Evolutionary conservation across 2,888 invertebrate species (phyloP), one percentile per base, ranked within the genome.

Genomic region (Dorcus parallelipipedus): DNA sequence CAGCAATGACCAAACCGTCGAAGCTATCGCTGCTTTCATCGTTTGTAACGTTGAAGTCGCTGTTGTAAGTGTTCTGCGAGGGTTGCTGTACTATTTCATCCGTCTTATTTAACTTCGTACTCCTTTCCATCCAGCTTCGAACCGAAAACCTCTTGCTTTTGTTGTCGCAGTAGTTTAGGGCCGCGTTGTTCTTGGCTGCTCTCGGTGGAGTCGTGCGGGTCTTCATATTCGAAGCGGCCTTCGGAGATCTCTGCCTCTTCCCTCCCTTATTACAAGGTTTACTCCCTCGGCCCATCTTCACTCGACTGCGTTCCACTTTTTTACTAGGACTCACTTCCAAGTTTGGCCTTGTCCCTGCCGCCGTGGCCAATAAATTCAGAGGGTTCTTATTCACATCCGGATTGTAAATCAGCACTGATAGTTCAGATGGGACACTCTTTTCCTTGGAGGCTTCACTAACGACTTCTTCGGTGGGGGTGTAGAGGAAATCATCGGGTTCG

Each of bases 11-110:
- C 49, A 54, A 17, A 33, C 54, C 54, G 4, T 23, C 48, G n/a
- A 49, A 54, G 10, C 54, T 54, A 49, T 54, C 54, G 33, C 26
- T 41, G 10, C 54, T 54, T 41, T 54, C 54, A 33, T 54, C 54
- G 23, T 49, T 54, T 10, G 17, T 20, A 6, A 42, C 9, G 14
- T 39, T 49, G 14, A 41, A 49, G 14, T 54, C 54, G 26, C 6
- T 33, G 26, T 33, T 33, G 26, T 33, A 33, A 33, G 26, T 2
- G 7, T 5, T 7, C 3, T 33, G 26, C 26, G 26, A 7, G 6
- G 26, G 26, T 4, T 33, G 6, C 26, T 33, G 26, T 7, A 33
- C 6, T 7, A 33, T 7, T 33, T 33, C 26, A 0, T 33, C 7
- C 1, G 26, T 33, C 7, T 33, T 33, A 33, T 33, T 33, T 33